Base-by-base conservation (phyloP, 2,797 vertebrate genomes). In the Lutra lutra region DNA sequence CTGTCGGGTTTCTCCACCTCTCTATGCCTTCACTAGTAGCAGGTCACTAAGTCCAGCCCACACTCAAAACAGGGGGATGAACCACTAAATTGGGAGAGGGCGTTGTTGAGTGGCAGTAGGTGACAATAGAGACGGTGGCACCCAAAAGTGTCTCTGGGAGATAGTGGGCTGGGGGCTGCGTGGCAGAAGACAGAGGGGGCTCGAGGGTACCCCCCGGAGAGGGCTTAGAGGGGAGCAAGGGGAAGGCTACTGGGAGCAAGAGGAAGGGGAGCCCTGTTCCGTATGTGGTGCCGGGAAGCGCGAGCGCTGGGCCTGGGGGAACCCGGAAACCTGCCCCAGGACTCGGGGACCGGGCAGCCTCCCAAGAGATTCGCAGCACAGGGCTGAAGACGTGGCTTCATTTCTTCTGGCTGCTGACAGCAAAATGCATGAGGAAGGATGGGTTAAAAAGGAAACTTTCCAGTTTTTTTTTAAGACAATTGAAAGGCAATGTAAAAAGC, bases 291-390 rank as follows among this genome's bases (percentile, higher is more conserved):
- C 38, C 0, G 23, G 38, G 17, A 4, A 12, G 32, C 11, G 1
- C 7, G 15, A 14, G 43, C 0, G 5, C 17, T 5, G 3, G 7
- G 0, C 17, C 15, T 12, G 6, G 0, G n/a, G 13, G 25, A 43
- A 46, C 27, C 8, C 0, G 27, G 51, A 11, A 11, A 3, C 5
- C 11, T 7, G 60, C 82, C 40, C 5, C 2, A 0, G 46, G 87
- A 20, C 27, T 29, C 25, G 21, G n/a, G n/a, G n/a, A n/a, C n/a
- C n/a, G n/a, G 3, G 0, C 0, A 20, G 3, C 29, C 79, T 23
- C 25, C 17, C 6, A 11, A 1, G 85, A 68, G 48, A 12, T 62
- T 64, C 38, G 3, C 7, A 18, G 60, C 62, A 11, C 7, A 7
- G 62, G 0, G 80, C 0, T 20, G 25, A 60, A 48, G 62, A 21